A percentile compares a stretch with the other conserved stretches of the same genome.
Evolutionary conservation across 1,140 invertebrate species (phyloP).

Genomic region (Sycophaga agraensis): DNA sequence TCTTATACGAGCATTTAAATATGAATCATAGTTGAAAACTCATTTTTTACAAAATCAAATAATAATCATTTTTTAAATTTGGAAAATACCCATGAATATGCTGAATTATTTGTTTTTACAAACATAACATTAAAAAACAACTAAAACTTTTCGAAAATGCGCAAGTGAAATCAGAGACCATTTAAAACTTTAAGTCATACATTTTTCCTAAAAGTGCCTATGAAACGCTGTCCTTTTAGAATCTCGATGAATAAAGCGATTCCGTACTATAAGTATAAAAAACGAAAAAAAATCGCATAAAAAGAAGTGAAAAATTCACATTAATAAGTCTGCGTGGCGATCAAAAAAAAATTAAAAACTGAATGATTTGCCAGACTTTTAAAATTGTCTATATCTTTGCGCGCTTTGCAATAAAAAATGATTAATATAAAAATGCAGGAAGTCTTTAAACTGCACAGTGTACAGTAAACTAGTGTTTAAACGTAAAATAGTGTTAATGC

Average conservation of each 20-base stretch:
- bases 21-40: no score
- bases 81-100: no score
- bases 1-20: no score
- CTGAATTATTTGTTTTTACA: no score
- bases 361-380: neutral
- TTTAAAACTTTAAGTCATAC: neutral
- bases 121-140: neutral
- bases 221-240: slow-evolving; percentile 41
- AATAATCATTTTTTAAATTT: no score
- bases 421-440: neutral
- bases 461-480: slow-evolving; percentile 16
- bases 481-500: no score
- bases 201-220: slow-evolving; percentile 55
- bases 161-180: neutral
- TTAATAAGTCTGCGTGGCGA: neutral
- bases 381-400: neutral
- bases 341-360: neutral
- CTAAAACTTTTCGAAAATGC: neutral
- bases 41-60: no score
- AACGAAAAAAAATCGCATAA: neutral
- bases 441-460: slow-evolving; percentile 9
- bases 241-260: slow-evolving; percentile 9
- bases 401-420: slow-evolving; percentile 22
- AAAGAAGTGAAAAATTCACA: neutral
- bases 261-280: slow-evolving; percentile 13